These are phyloP conservation scores for Gryllus longicercus DNA, from an alignment of 2,888 invertebrate species.

Conservation along the genomic window DNA sequence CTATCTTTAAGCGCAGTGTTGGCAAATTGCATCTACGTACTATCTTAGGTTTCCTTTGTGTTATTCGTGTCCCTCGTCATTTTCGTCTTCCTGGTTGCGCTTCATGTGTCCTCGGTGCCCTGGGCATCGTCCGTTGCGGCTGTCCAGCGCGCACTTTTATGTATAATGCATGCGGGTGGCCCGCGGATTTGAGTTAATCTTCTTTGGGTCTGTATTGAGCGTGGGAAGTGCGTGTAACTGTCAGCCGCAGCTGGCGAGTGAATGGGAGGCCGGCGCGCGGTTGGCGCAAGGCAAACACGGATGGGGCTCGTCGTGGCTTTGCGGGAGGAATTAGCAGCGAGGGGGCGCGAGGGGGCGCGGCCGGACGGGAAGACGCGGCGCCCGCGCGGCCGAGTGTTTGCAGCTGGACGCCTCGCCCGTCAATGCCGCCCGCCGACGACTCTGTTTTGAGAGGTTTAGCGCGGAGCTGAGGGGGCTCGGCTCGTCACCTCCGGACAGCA, in stretches of 20 bases:
- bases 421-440: too few species aligned
- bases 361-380: not conserved
- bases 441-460: too few species aligned
- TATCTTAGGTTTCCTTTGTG: too few species aligned
- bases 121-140: not conserved
- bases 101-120: too few species aligned
- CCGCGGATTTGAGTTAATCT: not conserved
- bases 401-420: too few species aligned
- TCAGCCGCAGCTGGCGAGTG: not conserved
- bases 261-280: not conserved
- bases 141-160: not conserved
- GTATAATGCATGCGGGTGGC: slow-evolving; percentile 11
- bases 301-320: not conserved
- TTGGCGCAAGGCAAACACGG: not conserved
- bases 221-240: slow-evolving; percentile 4
- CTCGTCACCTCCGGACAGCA: too few species aligned
- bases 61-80: too few species aligned
- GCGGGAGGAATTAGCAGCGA: not conserved
- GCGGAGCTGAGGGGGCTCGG: too few species aligned
- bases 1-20: too few species aligned
- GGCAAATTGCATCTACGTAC: too few species aligned
- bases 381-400: too few species aligned
- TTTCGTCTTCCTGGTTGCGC: too few species aligned
- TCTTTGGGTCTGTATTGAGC: not conserved
- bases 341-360: not conserved